Conservation (phyloP, 1,140 invertebrate species). For the Trypoxylus dichotomus region DNA sequence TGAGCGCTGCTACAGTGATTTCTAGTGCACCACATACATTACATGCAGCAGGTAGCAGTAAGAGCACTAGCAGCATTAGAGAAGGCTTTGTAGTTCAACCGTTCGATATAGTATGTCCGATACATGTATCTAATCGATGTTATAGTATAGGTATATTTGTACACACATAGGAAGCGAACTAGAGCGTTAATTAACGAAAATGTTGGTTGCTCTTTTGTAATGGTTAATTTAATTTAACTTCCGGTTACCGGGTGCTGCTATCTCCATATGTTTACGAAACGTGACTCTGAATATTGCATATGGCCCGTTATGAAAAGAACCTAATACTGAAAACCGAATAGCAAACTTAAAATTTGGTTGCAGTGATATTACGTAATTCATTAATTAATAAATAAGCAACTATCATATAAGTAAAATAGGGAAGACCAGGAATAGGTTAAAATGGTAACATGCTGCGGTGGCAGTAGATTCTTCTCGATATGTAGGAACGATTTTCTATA, state of each 20-base stretch:
- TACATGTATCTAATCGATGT: background rate
- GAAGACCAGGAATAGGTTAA: too few species aligned
- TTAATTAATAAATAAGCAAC: too few species aligned
- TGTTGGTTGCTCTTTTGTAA: background rate
- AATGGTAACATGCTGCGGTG: too few species aligned
- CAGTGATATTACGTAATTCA: too few species aligned
- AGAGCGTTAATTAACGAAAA: constrained; percentile 6
- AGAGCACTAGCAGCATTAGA: too few species aligned
- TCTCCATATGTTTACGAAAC: background rate
- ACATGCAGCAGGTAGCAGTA: background rate
- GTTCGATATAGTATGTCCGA: background rate
- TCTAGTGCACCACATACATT: background rate
- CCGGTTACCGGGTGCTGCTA: background rate
- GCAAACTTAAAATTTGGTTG: too few species aligned
- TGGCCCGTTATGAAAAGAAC: background rate
- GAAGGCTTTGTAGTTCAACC: background rate
- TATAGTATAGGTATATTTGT: background rate
- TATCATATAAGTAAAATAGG: too few species aligned
- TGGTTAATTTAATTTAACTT: constrained; percentile 3
- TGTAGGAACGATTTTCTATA: too few species aligned
- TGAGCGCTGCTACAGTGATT: background rate
- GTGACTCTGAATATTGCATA: background rate
- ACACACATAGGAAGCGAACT: background rate
- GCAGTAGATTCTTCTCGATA: too few species aligned
- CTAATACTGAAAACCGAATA: too few species aligned